phyloP scores from a whole-genome alignment of 2,113 vertebrate species.

The Corythornis madagascariensis region DNA sequence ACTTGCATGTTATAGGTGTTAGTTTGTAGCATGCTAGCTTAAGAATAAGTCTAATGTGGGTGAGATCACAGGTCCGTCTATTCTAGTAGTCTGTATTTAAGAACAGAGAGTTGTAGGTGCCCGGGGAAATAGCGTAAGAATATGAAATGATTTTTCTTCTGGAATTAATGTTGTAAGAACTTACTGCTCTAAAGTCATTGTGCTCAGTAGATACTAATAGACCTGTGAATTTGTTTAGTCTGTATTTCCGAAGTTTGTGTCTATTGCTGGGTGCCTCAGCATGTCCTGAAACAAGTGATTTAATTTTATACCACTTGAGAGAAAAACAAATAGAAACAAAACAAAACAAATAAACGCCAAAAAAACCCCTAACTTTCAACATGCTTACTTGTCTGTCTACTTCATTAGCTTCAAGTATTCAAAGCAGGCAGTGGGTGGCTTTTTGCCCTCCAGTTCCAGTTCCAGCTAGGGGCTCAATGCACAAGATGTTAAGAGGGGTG shows the following conservation, averaged over 20 bases:
- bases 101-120: not conserved
- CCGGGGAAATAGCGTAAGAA: not conserved
- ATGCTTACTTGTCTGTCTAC: not conserved
- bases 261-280: not conserved
- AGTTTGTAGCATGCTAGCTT: not conserved
- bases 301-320: not conserved
- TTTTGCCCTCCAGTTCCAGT: not conserved
- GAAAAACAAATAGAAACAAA: not conserved
- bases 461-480: not conserved
- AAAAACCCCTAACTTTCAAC: not conserved
- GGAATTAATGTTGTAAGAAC: not conserved
- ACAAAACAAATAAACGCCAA: not conserved
- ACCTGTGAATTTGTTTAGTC: not conserved
- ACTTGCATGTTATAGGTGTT: not conserved
- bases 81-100: not conserved
- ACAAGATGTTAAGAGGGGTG: not conserved
- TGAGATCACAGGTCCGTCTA: not conserved
- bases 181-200: not conserved
- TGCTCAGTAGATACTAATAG: not conserved
- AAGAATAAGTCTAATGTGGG: not conserved
- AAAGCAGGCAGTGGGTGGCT: not conserved
- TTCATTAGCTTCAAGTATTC: conserved; percentile 13
- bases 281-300: not conserved
- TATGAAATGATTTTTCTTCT: not conserved
- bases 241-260: not conserved